Evolutionary conservation across 2,113 vertebrate species (phyloP).

Genomic region (Telmatochromis brichardi): DNA sequence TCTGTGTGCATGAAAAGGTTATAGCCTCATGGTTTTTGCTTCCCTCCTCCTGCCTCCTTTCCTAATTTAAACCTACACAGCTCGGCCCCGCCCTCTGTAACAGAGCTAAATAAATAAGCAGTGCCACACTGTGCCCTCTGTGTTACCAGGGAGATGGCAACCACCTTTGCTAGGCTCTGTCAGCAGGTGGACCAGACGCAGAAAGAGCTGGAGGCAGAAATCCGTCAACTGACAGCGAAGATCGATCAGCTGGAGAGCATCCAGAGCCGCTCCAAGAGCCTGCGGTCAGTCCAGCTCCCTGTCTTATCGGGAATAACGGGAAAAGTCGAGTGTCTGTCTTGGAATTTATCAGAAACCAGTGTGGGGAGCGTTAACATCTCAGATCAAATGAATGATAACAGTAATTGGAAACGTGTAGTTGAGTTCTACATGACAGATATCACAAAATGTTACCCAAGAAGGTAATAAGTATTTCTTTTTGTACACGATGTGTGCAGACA

Average conservation of each 20-base stretch:
- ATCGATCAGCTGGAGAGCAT: slow-evolving; percentile 84
- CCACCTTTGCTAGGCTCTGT: slow-evolving; percentile 89
- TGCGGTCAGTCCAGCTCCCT: slow-evolving; percentile 71
- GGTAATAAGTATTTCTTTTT: neutral
- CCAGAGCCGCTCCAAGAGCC: slow-evolving; percentile 81
- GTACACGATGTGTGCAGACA: slow-evolving; percentile 71
- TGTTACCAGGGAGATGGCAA: slow-evolving; percentile 86
- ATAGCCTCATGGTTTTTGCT: neutral
- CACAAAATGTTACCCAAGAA: neutral
- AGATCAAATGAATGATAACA: neutral
- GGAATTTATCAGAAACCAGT: neutral
- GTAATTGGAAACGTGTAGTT: neutral
- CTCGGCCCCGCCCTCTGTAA: neutral
- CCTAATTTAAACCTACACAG: neutral
- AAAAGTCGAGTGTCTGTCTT: neutral
- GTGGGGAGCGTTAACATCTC: neutral
- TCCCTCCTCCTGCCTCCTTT: neutral
- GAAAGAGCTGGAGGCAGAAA: slow-evolving; percentile 81
- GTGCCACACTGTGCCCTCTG: slow-evolving; percentile 9
- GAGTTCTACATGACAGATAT: neutral
- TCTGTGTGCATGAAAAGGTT: neutral
- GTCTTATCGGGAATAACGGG: neutral
- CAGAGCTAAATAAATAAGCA: slow-evolving; percentile 30
- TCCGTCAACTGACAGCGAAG: slow-evolving; percentile 78
- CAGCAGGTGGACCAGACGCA: slow-evolving; percentile 91